These are phyloP conservation scores for Spermophilus dauricus DNA, from an alignment of 2,113 vertebrate species.

Conservation along the genomic window DNA sequence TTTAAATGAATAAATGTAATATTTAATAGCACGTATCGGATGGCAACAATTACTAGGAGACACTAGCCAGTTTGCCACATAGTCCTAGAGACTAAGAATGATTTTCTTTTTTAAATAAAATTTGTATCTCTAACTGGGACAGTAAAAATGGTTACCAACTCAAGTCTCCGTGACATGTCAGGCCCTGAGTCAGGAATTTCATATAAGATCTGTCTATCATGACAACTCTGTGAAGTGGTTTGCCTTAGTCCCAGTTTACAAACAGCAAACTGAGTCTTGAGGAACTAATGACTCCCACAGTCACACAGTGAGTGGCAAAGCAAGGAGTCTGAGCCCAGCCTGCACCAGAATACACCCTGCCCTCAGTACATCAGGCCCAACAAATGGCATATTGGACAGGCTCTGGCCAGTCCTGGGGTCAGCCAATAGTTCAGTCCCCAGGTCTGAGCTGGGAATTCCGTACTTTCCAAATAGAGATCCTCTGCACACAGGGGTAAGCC, in stretches of 20 bases:
- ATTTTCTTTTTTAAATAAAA: background rate
- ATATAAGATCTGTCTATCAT: background rate
- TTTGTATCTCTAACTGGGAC: background rate
- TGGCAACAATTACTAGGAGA: background rate
- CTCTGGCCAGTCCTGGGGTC: background rate
- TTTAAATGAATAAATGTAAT: slow-evolving; percentile 5
- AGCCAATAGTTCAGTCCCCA: background rate
- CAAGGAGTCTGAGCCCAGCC: background rate
- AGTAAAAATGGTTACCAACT: background rate
- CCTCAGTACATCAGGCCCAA: background rate
- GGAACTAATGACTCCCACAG: background rate
- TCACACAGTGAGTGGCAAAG: background rate
- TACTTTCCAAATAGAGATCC: background rate
- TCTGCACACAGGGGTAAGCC: background rate
- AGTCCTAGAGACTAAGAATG: background rate
- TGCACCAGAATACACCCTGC: background rate
- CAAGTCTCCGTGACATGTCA: background rate
- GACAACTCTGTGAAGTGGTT: background rate
- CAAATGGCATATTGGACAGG: background rate
- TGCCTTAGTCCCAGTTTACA: background rate
- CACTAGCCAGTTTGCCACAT: background rate
- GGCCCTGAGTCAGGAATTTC: background rate
- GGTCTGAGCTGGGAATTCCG: background rate
- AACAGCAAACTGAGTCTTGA: background rate
- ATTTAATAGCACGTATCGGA: slow-evolving; percentile 19